Conservation (phyloP, 1,140 invertebrate species). For the Platorchestia sp. region DNA sequence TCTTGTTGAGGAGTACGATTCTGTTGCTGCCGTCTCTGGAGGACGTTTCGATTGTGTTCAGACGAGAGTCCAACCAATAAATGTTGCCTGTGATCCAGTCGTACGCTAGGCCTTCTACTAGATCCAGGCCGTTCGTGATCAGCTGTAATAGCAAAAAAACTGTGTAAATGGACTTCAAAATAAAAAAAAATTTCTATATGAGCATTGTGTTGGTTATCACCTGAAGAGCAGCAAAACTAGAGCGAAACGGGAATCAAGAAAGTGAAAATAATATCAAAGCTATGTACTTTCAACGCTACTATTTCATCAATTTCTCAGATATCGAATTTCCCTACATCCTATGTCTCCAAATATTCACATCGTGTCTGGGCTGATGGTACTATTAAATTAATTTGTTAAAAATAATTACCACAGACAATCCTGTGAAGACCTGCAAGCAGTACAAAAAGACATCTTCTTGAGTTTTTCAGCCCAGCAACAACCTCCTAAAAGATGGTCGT, state of each 20-base stretch:
- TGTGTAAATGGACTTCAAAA: neutral
- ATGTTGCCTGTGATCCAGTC: conserved; percentile 96
- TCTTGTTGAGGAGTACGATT: conserved; percentile 89
- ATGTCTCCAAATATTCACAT: neutral
- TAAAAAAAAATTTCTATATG: neutral
- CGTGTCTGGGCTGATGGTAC: too few species aligned
- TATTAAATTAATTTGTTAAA: too few species aligned
- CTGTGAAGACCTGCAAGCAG: too few species aligned
- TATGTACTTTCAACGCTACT: neutral
- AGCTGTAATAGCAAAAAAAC: conserved; percentile 75
- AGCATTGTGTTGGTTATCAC: neutral
- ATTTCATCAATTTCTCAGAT: neutral
- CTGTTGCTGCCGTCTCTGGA: conserved; percentile 86
- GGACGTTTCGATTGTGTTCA: conserved; percentile 94
- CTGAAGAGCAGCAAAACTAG: neutral
- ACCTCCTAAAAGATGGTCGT: too few species aligned
- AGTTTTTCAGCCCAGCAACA: too few species aligned
- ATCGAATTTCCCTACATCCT: neutral
- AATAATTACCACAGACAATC: too few species aligned
- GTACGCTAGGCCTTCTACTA: conserved; percentile 94
- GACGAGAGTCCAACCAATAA: conserved; percentile 95
- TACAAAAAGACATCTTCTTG: too few species aligned
- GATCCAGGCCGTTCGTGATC: conserved; percentile 88
- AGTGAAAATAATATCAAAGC: neutral
- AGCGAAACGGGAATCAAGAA: too few species aligned